Base-by-base conservation (phyloP, 2,113 vertebrate genomes). In the Cyprinodon variegatus region DNA sequence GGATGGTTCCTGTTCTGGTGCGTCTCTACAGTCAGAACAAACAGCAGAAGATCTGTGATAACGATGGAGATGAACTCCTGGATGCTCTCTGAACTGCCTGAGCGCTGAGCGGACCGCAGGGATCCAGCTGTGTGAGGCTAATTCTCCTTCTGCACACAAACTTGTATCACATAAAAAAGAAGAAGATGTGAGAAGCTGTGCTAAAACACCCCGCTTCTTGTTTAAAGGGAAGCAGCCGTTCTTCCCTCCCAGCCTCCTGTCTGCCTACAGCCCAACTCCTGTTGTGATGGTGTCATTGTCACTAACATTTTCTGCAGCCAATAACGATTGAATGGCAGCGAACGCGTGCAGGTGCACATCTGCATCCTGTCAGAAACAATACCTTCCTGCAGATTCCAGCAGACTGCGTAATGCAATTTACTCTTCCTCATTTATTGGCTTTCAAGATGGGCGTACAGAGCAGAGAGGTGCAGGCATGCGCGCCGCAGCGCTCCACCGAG, bases 391-490 rank as follows among this genome's bases (percentile, higher is more conserved):
- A 84, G 78, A 87, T 81, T 61, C 60, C 36, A 39, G 77, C 85
- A 89, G 85, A 90, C 88, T 87, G 77, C 87, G 79, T 92, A 90
- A 94, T 84, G 83, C 87, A 91, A 91, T 93, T 90, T 90, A 74
- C 71, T 83, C 82, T 70, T 87, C 78, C 79, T 63, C 76, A 83
- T 90, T 86, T 89, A 84, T 90, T 92, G 78, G 71, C 85, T 92
- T 86, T 89, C 72, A 65, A 78, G 91, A 85, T 84, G 88, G 89
- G 81, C 77, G 70, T 71, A 65, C 69, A 45, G 84, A 83, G 79
- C 57, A 0, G 78, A 12, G 79, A 75, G 84, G 70, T 59, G 37
- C 38, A 38, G 45, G 63, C 73, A 76, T 39, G n/a, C 77, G n/a
- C 71, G 45, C 62, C 65, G 50, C 48, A 40, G 75, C 67, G 46